Evolutionary conservation across 2,888 invertebrate species (phyloP).

Genomic region (Aproaerema taeniolella): DNA sequence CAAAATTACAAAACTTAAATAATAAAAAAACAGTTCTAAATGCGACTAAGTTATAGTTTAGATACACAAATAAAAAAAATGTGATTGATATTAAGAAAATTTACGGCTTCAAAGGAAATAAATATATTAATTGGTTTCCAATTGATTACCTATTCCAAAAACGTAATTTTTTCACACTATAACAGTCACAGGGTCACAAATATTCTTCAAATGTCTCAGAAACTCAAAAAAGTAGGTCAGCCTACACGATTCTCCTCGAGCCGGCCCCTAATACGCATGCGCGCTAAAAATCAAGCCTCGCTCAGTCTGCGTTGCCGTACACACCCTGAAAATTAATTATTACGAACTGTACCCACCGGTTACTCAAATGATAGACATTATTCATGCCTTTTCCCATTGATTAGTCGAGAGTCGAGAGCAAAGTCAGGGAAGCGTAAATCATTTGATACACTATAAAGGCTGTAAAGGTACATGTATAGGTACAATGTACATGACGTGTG

Average conservation of each 20-base stretch:
- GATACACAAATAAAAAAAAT: no score
- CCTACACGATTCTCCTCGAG: constrained; percentile 50
- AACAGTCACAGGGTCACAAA: not conserved
- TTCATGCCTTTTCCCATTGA: constrained; percentile 43
- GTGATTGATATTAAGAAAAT: no score
- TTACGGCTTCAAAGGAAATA: no score
- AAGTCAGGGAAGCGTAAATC: constrained; percentile 9
- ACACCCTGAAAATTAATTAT: constrained; percentile 57
- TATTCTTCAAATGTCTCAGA: constrained; percentile 9
- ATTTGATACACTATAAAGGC: no score
- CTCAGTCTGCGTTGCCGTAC: constrained; percentile 44
- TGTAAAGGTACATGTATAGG: no score
- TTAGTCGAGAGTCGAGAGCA: constrained; percentile 32
- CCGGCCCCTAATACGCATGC: constrained; percentile 49
- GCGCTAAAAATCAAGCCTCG: constrained; percentile 38
- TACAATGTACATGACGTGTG: not conserved
- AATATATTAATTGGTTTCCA: no score
- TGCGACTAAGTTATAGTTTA: no score
- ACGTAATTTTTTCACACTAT: no score
- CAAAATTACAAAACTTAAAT: no score
- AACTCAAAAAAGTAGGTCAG: constrained; percentile 25
- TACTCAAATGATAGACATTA: constrained; percentile 43
- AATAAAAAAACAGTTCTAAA: no score
- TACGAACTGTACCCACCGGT: constrained; percentile 46
- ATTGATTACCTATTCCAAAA: no score